phyloP scores from a whole-genome alignment of 2,888 invertebrate genomes.

The Ochlodes sylvanus region DNA sequence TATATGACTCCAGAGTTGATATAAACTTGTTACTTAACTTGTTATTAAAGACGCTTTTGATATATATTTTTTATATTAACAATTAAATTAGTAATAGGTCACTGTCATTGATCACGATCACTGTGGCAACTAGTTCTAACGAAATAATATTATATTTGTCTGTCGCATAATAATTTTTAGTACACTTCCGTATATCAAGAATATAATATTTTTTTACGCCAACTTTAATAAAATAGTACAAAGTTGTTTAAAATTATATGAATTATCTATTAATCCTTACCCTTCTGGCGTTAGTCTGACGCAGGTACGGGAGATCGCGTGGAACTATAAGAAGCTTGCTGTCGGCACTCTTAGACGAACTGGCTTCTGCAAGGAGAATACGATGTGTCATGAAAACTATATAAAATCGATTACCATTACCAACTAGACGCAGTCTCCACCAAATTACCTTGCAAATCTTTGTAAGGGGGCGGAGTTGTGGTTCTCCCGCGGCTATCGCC shows the following conservation, averaged over 20 bases:
- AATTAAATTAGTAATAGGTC: no score
- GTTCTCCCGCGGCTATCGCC: constrained; percentile 60
- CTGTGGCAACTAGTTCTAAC: no score
- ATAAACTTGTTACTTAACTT: no score
- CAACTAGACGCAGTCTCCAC: neutral
- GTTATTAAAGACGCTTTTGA: no score
- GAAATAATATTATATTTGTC: no score
- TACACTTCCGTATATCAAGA: no score
- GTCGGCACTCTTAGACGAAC: constrained; percentile 69
- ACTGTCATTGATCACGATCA: no score
- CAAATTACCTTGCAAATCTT: constrained; percentile 70
- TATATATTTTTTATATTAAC: no score
- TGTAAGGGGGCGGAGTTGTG: constrained; percentile 66
- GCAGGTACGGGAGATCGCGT: constrained; percentile 79
- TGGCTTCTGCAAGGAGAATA: constrained; percentile 61
- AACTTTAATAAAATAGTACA: neutral
- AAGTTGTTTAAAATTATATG: neutral
- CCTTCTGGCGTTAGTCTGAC: constrained; percentile 83
- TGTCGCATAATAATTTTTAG: no score
- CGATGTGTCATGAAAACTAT: neutral
- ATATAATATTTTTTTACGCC: neutral
- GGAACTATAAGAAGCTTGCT: constrained; percentile 80
- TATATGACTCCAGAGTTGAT: no score
- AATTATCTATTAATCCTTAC: constrained; percentile 53
- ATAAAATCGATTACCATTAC: neutral